Base-by-base conservation (phyloP, 2,888 invertebrate species). In the Sthenelais limicola region DNA sequence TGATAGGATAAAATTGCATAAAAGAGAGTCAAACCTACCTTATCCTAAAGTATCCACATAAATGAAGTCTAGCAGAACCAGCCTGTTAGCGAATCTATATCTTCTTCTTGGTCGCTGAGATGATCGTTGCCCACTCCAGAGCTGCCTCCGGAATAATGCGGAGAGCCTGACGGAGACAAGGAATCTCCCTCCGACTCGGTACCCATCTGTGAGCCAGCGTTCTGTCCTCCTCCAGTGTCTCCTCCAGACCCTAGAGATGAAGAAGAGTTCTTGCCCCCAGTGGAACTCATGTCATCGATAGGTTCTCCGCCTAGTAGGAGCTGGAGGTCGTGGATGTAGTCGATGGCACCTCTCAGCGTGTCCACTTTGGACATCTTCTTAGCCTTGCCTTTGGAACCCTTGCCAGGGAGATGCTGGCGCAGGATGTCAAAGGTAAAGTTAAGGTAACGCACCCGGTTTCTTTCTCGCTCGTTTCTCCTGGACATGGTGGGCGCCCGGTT, bases 341-440 rank as follows among this genome's bases (percentile, higher is more conserved):
- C 62, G 24, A 62, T 62, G 38, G 62, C 62, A 3, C 62, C 62
- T 12, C 62, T 21, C 12, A 62, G 62, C 3, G 62, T 62, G 38
- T 62, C 62, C 5, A 62, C 62, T 28, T 62, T 62, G 62, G 62
- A 62, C 62, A 62, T 62, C 24, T 62, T 62, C 62, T 62, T 62
- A 43, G 62, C 62, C 38, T 62, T 62, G 35, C 62, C 62, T 43
- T 62, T 62, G 62, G 62, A 21, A 18, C 62, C 26, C 38, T 62
- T 28, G 24, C 62, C 1, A 12, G 62, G 62, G 5, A 62, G 38
- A 24, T 62, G 62, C 38, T 62, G 62, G 15, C 62, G 62, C 24
- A 62, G 62, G 4, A 62, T 43, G 62, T 62, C 62, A 24, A 62
- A 62, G 35, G 62, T 62, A 26, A 62, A 62, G 38, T 62, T 62